phyloP scores from a whole-genome alignment of 2,888 invertebrate species.

The Trichopoda pennipes region DNA sequence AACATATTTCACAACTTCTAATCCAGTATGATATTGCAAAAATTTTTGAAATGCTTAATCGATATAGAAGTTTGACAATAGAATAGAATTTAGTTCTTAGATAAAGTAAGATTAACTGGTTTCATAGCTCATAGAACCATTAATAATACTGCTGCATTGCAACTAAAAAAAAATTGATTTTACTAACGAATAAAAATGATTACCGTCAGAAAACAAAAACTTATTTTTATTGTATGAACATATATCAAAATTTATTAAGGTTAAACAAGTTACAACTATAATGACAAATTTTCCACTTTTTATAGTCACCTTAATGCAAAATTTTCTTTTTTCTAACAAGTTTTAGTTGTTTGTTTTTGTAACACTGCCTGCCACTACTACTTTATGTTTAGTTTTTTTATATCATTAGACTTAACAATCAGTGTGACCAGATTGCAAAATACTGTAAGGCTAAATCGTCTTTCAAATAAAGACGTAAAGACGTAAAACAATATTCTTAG shows the following conservation, averaged over 20 bases:
- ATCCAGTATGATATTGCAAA: too few relatives aligned
- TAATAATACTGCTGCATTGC: too few relatives aligned
- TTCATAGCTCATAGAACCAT: too few relatives aligned
- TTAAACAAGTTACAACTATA: background rate
- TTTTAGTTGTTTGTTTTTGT: constrained; percentile 3
- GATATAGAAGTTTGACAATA: too few relatives aligned
- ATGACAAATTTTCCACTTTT: background rate
- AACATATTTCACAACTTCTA: too few relatives aligned
- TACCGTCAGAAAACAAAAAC: background rate
- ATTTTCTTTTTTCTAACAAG: background rate
- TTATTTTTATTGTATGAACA: background rate
- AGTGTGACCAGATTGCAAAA: too few relatives aligned
- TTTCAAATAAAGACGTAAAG: too few relatives aligned
- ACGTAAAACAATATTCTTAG: too few relatives aligned
- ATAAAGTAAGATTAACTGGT: too few relatives aligned
- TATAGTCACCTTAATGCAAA: background rate
- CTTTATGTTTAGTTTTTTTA: constrained; percentile 44
- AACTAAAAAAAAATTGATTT: background rate
- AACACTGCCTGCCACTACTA: constrained; percentile 45
- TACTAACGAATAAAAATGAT: background rate
- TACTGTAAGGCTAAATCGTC: too few relatives aligned
- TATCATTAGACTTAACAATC: constrained; percentile 45
- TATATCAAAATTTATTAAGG: background rate
- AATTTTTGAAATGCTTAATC: too few relatives aligned
- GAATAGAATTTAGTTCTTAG: too few relatives aligned